These are phyloP conservation scores for Lophotis ruficrista DNA, from an alignment of 2,113 vertebrate genomes.

Conservation along the genomic window DNA sequence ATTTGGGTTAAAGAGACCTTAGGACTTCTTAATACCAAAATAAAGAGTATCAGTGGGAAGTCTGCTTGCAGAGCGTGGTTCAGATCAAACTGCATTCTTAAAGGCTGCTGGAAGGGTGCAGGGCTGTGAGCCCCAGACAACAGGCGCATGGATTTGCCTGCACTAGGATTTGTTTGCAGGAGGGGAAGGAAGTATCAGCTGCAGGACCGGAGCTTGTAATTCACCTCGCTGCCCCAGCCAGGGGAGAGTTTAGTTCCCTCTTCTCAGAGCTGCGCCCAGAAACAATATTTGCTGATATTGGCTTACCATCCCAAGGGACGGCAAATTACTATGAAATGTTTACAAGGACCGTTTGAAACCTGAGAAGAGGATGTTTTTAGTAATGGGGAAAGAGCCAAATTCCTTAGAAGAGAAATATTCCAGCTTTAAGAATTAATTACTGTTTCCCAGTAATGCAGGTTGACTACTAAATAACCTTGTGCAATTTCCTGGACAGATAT, in stretches of 20 bases:
- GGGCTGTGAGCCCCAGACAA: neutral
- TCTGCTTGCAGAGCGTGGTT: neutral
- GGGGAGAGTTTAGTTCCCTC: neutral
- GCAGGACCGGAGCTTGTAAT: neutral
- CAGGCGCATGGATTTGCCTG: neutral
- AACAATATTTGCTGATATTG: neutral
- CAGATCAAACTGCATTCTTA: neutral
- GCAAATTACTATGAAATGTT: slow-evolving; percentile 2
- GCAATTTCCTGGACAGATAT: neutral
- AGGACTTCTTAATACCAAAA: neutral
- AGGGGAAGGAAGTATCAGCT: neutral
- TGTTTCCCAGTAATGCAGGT: neutral
- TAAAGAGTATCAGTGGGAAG: neutral
- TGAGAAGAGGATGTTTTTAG: neutral
- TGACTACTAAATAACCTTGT: neutral
- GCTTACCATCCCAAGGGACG: neutral
- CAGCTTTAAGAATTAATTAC: slow-evolving; percentile 46
- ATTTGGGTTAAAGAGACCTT: neutral
- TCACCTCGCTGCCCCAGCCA: neutral
- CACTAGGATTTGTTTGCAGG: neutral
- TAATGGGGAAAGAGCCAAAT: neutral
- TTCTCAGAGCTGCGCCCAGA: neutral
- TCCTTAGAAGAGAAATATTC: neutral
- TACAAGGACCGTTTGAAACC: neutral
- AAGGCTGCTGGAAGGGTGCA: neutral